These are phyloP conservation scores for Taxidea taxus DNA, from an alignment of 2,113 vertebrate species.

Conservation along the genomic window DNA sequence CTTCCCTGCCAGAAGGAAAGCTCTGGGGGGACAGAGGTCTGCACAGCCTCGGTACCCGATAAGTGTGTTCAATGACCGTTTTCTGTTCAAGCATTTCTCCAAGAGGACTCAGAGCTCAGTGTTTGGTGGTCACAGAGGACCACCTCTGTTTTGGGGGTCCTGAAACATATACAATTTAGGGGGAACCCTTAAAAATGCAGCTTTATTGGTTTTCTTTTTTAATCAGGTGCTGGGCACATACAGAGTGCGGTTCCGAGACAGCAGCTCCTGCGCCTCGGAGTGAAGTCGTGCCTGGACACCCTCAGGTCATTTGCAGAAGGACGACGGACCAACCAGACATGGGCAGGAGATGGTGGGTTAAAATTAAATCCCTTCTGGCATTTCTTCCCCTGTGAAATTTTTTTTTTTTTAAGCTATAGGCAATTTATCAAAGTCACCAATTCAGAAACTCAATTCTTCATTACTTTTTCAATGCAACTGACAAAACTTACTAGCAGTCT, in stretches of 20 bases:
- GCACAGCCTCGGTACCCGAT: accelerated
- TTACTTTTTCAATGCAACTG: background rate
- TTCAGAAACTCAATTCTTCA: background rate
- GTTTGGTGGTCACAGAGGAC: background rate
- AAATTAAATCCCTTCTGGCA: background rate
- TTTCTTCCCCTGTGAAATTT: background rate
- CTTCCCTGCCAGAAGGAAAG: background rate
- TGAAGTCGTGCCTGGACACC: accelerated
- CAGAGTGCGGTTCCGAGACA: accelerated
- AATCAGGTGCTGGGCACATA: background rate
- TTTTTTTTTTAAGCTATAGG: background rate
- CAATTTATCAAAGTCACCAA: background rate
- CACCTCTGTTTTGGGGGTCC: background rate
- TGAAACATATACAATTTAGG: background rate
- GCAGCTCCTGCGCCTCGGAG: background rate
- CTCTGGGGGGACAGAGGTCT: background rate
- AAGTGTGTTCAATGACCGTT: accelerated
- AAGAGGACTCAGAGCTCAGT: background rate
- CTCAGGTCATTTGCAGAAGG: background rate
- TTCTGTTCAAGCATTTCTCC: background rate
- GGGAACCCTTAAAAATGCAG: background rate
- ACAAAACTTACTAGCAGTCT: background rate
- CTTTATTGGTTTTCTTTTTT: background rate
- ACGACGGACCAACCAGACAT: accelerated
- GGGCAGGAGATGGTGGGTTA: background rate